These are phyloP conservation scores for Yoshiicerus persimilis DNA, from an alignment of 1,140 invertebrate species.

Conservation along the genomic window DNA sequence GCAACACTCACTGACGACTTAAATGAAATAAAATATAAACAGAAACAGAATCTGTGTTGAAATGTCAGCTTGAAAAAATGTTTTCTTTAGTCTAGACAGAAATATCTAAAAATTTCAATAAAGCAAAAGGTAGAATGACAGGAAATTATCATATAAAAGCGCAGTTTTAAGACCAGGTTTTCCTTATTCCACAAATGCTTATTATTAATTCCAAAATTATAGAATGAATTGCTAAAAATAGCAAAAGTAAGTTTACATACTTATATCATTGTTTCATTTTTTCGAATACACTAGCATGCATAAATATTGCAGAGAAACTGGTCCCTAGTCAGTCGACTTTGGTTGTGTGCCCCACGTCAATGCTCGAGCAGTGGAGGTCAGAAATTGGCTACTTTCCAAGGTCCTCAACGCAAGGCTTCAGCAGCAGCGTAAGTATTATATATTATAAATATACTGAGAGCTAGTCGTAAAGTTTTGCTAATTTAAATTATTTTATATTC, in stretches of 20 bases:
- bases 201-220: too few species aligned
- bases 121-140: too few species aligned
- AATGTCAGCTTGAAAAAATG: too few species aligned
- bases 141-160: too few species aligned
- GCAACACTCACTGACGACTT: too few species aligned
- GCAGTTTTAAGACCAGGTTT: too few species aligned
- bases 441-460: neutral
- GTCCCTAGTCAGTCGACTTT: constrained; percentile 69
- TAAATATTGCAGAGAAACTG: neutral
- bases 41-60: too few species aligned
- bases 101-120: too few species aligned
- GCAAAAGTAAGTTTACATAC: neutral
- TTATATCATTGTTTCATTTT: neutral
- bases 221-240: constrained; percentile 36
- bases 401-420: constrained; percentile 68
- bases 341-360: constrained; percentile 83
- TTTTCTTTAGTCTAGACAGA: too few species aligned
- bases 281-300: neutral
- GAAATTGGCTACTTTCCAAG: constrained; percentile 86
- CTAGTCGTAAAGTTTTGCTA: neutral
- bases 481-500: constrained; percentile 22
- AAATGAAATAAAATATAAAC: too few species aligned
- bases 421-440: constrained; percentile 61
- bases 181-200: too few species aligned
- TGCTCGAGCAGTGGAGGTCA: constrained; percentile 80